Evolutionary conservation across 2,797 vertebrate species (phyloP), one percentile per base, ranked within the genome.

Genomic region (Monodelphis domestica): DNA sequence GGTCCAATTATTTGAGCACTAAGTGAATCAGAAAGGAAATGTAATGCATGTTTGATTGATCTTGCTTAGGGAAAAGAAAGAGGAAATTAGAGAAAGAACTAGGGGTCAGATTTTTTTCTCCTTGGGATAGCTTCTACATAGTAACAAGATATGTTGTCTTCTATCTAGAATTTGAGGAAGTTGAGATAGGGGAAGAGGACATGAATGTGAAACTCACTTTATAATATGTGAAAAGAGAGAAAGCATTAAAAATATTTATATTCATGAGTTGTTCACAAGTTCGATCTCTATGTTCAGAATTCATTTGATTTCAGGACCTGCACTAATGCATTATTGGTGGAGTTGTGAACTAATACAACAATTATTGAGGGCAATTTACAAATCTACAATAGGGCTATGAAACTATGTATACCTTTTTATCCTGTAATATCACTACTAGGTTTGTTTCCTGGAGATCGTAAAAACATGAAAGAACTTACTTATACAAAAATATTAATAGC

Each of bases 1-100:
- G 21, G 2, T 78, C 2, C 38, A 89, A 52, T 54, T 91, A 28
- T 84, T 15, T 91, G 7, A 94, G 21, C 38, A 78, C 38, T 88
- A 14, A 95, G 33, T 87, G 53, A 93, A 94, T 12, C 56, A 0
- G 84, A 56, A 90, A 89, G 70, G 57, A 70, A 90, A 50, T 88
- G 50, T 6, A 90, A 9, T 5, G 63, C 7, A 63, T 38, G 21
- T 59, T 91, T 59, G 3, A 10, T 50, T 55, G 24, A 56, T 89
- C 88, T 24, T 38, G 70, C 14, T 56, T 89, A 91, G 26, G 30
- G 45, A 90, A 53, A 88, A 89, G 26, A 55, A 59, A 89, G 53
- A 21, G 21, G 91, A 59, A 0, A 29, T 5, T 10, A 90, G 6
- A 45, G 30, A 38, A 45, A 38, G 11, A 29, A 3, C n/a, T 91